A percentile compares a stretch with the other conserved stretches of the same genome.
Conservation (phyloP, 2,797 vertebrate genomes). For the Clarias platycephalus region DNA sequence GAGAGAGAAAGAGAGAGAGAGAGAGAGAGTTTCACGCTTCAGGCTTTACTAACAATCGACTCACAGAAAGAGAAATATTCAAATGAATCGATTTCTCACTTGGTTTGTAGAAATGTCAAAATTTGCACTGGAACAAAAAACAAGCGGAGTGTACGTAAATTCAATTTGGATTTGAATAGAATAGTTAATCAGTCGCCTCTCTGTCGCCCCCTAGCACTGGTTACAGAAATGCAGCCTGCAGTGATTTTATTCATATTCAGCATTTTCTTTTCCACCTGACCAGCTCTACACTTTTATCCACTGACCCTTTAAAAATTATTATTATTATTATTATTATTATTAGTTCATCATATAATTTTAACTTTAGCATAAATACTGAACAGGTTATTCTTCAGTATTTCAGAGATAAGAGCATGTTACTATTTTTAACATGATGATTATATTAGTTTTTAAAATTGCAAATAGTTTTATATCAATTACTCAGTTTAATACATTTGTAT, state of each 20-base stretch:
- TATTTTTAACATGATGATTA: not conserved
- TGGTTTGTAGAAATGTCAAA: slow-evolving; percentile 76
- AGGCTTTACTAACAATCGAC: slow-evolving; percentile 53
- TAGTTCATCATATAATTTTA: not conserved
- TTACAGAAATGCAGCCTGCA: slow-evolving; percentile 46
- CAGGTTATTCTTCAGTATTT: not conserved
- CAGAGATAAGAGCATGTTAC: not conserved
- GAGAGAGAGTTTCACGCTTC: slow-evolving; percentile 29
- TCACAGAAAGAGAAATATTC: slow-evolving; percentile 52
- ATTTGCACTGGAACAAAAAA: slow-evolving; percentile 77
- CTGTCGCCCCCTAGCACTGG: slow-evolving; percentile 60
- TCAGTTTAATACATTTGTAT: not conserved
- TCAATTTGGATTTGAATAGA: slow-evolving; percentile 63
- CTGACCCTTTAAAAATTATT: not conserved
- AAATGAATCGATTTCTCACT: slow-evolving; percentile 68
- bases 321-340: not conserved
- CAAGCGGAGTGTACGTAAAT: slow-evolving; percentile 58
- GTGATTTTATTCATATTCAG: slow-evolving; percentile 24
- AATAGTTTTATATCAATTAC: not conserved
- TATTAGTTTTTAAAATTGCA: not conserved
- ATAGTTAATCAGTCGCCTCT: slow-evolving; percentile 64
- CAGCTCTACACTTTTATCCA: not conserved
- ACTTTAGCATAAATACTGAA: not conserved
- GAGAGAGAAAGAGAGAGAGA: slow-evolving; percentile 9
- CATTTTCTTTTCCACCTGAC: not conserved